A percentile compares a stretch with the other conserved stretches of the same genome.
These are phyloP conservation scores for Zoanthus gigantus DNA, from an alignment of 92 coral and sea anemone genomes.

Conservation along the genomic window DNA sequence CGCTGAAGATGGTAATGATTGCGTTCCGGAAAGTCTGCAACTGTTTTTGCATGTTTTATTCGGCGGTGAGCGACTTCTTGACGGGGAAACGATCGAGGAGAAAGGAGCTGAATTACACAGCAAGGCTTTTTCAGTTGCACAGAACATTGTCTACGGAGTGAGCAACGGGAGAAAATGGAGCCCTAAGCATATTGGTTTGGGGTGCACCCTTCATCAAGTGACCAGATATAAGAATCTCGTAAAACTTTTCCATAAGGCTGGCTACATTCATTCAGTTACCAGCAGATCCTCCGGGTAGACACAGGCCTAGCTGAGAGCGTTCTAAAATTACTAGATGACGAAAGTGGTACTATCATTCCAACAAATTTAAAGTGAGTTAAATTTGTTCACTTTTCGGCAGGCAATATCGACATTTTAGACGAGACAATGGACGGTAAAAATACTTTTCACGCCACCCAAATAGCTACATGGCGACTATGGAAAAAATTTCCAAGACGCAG, in stretches of 20 bases:
- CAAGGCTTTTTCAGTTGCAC: constrained; percentile 54
- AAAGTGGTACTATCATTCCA: constrained; percentile 53
- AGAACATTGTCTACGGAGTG: constrained; percentile 59
- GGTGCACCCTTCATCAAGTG: constrained; percentile 72
- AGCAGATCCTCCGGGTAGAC: constrained; percentile 45
- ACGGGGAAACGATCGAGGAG: constrained; percentile 13
- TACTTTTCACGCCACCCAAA: constrained; percentile 70
- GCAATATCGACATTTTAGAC: background rate
- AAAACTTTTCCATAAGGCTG: no score
- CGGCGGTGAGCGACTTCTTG: background rate
- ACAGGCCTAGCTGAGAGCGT: background rate
- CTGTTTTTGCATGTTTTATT: constrained; percentile 4
- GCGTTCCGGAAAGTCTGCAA: constrained; percentile 38
- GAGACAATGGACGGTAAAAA: constrained; percentile 62
- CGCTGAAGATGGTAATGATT: constrained; percentile 9
- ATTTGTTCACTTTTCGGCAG: constrained; percentile 60
- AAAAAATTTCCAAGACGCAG: no score
- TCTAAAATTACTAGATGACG: background rate
- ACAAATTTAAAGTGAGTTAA: constrained; percentile 45
- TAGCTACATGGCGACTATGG: background rate
- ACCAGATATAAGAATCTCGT: constrained; percentile 62
- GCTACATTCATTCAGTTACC: no score
- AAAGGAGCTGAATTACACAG: constrained; percentile 54
- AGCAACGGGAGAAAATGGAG: constrained; percentile 72
- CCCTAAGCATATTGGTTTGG: constrained; percentile 69